phyloP scores from a whole-genome alignment of 2,113 vertebrate species.

The Brachypodius melanocephalos region DNA sequence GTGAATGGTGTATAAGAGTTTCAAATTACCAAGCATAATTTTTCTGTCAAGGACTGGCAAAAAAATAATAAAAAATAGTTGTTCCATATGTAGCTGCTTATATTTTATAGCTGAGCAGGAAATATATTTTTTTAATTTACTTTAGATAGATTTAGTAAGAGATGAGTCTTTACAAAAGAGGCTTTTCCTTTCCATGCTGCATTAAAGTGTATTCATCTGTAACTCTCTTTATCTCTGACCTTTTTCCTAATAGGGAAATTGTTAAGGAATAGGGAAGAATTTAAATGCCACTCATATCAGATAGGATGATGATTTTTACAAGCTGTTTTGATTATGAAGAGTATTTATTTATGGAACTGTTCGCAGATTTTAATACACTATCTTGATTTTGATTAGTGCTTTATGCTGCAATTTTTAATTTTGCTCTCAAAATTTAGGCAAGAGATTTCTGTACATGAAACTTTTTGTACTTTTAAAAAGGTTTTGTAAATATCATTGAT shows the following conservation, averaged over 20 bases:
- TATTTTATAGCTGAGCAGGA: constrained; percentile 2
- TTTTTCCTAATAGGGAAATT: not conserved
- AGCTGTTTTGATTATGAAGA: not conserved
- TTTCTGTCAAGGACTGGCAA: constrained; percentile 44
- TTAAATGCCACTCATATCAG: not conserved
- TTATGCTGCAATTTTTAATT: not conserved
- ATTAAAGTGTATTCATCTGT: not conserved
- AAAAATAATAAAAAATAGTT: not conserved
- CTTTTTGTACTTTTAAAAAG: not conserved
- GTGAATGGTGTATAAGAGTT: not conserved
- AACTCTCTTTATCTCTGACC: not conserved
- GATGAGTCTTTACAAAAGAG: not conserved
- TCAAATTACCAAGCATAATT: constrained; percentile 36
- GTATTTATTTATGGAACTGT: constrained; percentile 1
- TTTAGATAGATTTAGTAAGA: not conserved
- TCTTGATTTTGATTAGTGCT: not conserved
- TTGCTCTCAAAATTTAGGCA: not conserved
- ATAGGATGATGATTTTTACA: constrained; percentile 3
- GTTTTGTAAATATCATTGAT: not conserved
- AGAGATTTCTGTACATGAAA: not conserved
- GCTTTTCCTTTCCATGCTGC: not conserved
- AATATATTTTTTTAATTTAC: not conserved
- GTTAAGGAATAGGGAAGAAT: not conserved
- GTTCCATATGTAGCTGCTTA: not conserved
- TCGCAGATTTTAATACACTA: not conserved